Percentiles rank a stretch among this genome's conserved stretches.
Conservation (phyloP, 2,888 invertebrate genomes). For the Platycheirus rosarum region DNA sequence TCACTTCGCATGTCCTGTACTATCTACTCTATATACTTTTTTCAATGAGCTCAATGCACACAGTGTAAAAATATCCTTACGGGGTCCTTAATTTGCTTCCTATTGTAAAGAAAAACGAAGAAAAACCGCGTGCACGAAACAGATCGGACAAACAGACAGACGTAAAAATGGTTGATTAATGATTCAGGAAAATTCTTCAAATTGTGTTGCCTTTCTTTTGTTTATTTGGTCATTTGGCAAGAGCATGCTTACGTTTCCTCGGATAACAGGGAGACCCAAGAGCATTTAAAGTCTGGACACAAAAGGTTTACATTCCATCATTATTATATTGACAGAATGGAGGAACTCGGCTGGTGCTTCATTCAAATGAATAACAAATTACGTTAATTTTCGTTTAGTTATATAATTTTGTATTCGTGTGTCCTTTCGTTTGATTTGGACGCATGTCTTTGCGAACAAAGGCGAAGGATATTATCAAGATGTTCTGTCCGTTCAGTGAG, state of each 20-base stretch:
- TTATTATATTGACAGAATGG: conserved; percentile 29
- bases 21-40: conserved; percentile 13
- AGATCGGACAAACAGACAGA: conserved; percentile 37
- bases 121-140: conserved; percentile 46
- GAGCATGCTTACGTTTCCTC: conserved; percentile 2
- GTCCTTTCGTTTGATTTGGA: conserved; percentile 50
- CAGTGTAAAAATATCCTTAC: conserved; percentile 1
- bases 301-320: conserved; percentile 49
- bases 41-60: not conserved
- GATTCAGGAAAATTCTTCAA: conserved; percentile 66
- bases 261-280: not conserved
- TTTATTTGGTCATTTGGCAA: conserved; percentile 56
- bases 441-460: conserved; percentile 7
- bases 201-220: conserved; percentile 33
- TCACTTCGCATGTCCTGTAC: conserved; percentile 18
- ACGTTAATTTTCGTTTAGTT: conserved; percentile 57
- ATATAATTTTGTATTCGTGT: conserved; percentile 33
- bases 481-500: conserved; percentile 36
- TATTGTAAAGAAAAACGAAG: conserved; percentile 4
- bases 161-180: conserved; percentile 66
- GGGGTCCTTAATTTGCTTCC: conserved; percentile 46
- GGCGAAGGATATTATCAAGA: conserved; percentile 25
- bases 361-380: conserved; percentile 46
- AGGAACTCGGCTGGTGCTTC: not conserved
- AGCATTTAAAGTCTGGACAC: conserved; percentile 7